Percentiles rank a stretch among this genome's conserved stretches.
phyloP scores from a whole-genome alignment of 1,140 invertebrate genomes.

The Vanessa tameamea region DNA sequence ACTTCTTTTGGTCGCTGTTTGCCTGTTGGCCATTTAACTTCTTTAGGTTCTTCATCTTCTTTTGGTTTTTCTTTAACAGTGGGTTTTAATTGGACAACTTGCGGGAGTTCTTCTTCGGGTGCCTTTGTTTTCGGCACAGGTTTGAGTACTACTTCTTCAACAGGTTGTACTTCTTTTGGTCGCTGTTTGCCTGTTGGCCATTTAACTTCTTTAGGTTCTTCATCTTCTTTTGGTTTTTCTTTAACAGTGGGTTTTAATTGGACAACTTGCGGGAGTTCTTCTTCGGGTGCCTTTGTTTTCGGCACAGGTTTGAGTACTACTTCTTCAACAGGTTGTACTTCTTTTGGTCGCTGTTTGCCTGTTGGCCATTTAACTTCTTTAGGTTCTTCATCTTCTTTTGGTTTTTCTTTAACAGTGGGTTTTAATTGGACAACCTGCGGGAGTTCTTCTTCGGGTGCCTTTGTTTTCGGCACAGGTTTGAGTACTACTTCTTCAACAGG shows the following conservation, averaged over 20 bases:
- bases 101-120: constrained; percentile 11
- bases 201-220: constrained; percentile 26
- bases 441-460: too few relatives aligned
- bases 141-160: constrained; percentile 31
- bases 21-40: constrained; percentile 23
- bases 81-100: constrained; percentile 20
- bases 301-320: constrained; percentile 39
- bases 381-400: not conserved
- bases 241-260: constrained; percentile 30
- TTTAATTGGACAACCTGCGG: too few relatives aligned
- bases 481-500: too few relatives aligned
- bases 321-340: constrained; percentile 62
- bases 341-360: constrained; percentile 28
- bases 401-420: too few relatives aligned
- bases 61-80: constrained; percentile 29
- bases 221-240: not conserved
- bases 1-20: constrained; percentile 66
- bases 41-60: constrained; percentile 28
- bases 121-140: constrained; percentile 30
- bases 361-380: constrained; percentile 13
- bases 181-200: constrained; percentile 36
- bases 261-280: constrained; percentile 28
- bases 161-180: constrained; percentile 30
- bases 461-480: too few relatives aligned
- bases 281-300: constrained; percentile 32